These are phyloP conservation scores for Aphis gossypii DNA, from an alignment of 1,140 invertebrate species.

Conservation along the genomic window DNA sequence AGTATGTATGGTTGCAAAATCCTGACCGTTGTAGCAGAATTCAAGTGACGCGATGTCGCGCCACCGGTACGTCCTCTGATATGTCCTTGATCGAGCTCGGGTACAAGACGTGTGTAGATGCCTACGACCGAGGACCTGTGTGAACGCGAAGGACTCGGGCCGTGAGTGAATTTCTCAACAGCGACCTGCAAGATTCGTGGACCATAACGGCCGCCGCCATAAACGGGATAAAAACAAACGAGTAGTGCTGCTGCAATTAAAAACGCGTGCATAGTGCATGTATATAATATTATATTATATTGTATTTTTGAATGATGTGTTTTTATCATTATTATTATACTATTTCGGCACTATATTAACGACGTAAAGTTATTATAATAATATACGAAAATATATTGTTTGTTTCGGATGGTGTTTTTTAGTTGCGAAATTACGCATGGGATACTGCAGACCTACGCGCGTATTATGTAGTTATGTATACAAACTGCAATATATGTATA, in stretches of 20 bases:
- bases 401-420: constrained; percentile 3
- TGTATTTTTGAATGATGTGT: not conserved
- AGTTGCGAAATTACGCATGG: constrained; percentile 10
- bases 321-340: not conserved
- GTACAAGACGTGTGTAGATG: not conserved
- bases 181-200: constrained; percentile 5
- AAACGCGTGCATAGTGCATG: not conserved
- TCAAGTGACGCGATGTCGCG: not conserved
- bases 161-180: constrained; percentile 19
- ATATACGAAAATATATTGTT: not conserved
- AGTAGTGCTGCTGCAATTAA: not conserved
- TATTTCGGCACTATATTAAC: constrained; percentile 27
- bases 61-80: not conserved
- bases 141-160: not conserved
- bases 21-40: not conserved
- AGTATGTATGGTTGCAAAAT: not conserved
- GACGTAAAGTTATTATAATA: constrained; percentile 28
- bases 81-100: not conserved
- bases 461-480: not conserved
- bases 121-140: not conserved
- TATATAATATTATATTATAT: not conserved
- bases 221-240: constrained; percentile 22
- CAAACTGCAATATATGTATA: not conserved
- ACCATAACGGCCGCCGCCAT: constrained; percentile 16
- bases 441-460: constrained; percentile 20